A percentile compares a stretch with the other conserved stretches of the same genome.
Evolutionary conservation across 2,113 vertebrate genomes (phyloP).

Genomic region (Cheilinus undulatus): DNA sequence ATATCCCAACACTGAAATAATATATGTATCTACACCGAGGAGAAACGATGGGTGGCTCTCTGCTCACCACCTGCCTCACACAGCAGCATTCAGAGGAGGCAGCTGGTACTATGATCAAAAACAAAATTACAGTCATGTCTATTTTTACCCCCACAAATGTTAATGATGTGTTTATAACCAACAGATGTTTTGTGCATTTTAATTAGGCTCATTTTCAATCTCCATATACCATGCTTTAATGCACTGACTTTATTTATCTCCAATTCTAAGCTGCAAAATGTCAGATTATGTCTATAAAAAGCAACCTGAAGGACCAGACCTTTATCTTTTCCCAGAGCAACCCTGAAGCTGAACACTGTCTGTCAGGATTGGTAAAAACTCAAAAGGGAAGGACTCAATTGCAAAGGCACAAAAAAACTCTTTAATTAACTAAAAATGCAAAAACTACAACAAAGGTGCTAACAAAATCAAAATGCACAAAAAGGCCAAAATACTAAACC

Average conservation of each 20-base stretch:
- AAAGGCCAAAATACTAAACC: too few species aligned
- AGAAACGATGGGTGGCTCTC: background rate
- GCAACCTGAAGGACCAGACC: background rate
- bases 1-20: background rate
- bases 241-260: background rate
- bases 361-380: too few species aligned
- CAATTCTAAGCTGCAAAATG: background rate
- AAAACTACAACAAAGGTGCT: too few species aligned
- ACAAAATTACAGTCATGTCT: background rate
- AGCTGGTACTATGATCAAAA: background rate
- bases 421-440: too few species aligned
- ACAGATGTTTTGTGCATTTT: background rate
- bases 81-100: background rate
- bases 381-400: too few species aligned
- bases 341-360: slow-evolving; percentile 6
- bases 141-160: slow-evolving; percentile 3
- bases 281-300: background rate
- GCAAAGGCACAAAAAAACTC: too few species aligned
- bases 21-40: background rate
- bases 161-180: background rate
- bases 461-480: too few species aligned
- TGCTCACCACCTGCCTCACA: background rate
- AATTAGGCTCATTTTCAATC: background rate
- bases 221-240: background rate
- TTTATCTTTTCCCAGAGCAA: background rate